Evolutionary conservation across 1,140 invertebrate species (phyloP).

Genomic region (Schlechtendalia chinensis): DNA sequence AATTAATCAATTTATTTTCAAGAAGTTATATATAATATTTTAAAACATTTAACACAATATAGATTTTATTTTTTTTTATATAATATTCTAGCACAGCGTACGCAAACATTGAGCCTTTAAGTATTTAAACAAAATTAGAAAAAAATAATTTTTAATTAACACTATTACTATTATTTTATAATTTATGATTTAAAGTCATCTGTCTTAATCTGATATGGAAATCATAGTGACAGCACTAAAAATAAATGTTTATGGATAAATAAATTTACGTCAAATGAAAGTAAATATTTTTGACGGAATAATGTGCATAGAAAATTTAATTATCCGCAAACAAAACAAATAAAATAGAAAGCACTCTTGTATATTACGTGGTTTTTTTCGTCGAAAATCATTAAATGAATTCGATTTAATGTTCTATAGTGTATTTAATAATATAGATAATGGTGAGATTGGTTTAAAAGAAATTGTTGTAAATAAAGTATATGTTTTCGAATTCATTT

Average conservation of each 20-base stretch:
- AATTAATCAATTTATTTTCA: no score
- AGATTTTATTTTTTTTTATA: no score
- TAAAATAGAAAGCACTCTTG: neutral
- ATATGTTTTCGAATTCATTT: no score
- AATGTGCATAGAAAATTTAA: neutral
- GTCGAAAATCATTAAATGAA: neutral
- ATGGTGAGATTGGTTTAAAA: neutral
- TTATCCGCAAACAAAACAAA: neutral
- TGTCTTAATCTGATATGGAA: no score
- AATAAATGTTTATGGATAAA: neutral
- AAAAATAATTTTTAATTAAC: no score
- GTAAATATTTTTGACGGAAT: neutral
- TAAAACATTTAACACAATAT: no score
- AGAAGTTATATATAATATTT: no score
- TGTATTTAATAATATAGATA: neutral
- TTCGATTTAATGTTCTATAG: neutral
- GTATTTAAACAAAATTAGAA: no score
- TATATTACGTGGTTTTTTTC: neutral
- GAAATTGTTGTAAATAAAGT: neutral
- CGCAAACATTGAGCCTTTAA: no score
- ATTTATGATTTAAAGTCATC: no score
- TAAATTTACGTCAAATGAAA: neutral
- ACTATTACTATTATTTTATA: no score
- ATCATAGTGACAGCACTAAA: neutral
- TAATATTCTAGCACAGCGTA: no score